phyloP scores from a whole-genome alignment of 2,797 vertebrate genomes.

The Schizothorax lantsangensis region DNA sequence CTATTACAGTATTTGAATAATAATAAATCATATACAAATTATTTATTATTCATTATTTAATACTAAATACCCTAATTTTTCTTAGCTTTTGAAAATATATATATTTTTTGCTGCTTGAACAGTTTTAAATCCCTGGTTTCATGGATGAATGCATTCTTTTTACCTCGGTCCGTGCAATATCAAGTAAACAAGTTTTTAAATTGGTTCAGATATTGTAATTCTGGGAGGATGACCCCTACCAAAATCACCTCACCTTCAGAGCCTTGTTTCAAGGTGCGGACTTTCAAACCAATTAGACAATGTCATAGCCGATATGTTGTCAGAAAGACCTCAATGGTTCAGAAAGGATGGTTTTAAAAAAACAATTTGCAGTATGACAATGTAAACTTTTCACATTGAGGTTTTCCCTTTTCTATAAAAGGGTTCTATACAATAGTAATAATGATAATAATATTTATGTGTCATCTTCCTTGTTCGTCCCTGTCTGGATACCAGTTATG shows the following conservation, averaged over 20 bases:
- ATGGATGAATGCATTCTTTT: neutral
- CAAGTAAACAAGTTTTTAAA: neutral
- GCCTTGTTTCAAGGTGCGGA: neutral
- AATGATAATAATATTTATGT: conserved; percentile 1
- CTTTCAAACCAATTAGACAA: conserved; percentile 24
- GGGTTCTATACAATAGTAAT: neutral
- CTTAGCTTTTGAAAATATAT: neutral
- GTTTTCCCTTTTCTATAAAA: neutral
- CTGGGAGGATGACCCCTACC: neutral
- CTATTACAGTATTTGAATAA: neutral
- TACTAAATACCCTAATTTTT: neutral
- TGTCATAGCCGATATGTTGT: conserved; percentile 9
- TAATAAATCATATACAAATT: neutral
- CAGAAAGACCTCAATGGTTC: neutral
- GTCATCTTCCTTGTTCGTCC: neutral
- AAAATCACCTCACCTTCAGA: conserved; percentile 10
- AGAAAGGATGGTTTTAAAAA: neutral
- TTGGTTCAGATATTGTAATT: neutral
- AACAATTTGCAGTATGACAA: neutral
- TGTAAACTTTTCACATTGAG: neutral
- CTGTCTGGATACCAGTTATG: neutral
- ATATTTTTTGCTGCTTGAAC: neutral
- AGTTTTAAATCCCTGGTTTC: neutral
- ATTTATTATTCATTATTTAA: neutral
- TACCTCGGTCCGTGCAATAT: neutral